Base-by-base conservation (phyloP, 2,113 vertebrate genomes). In the Heptranchias perlo region DNA sequence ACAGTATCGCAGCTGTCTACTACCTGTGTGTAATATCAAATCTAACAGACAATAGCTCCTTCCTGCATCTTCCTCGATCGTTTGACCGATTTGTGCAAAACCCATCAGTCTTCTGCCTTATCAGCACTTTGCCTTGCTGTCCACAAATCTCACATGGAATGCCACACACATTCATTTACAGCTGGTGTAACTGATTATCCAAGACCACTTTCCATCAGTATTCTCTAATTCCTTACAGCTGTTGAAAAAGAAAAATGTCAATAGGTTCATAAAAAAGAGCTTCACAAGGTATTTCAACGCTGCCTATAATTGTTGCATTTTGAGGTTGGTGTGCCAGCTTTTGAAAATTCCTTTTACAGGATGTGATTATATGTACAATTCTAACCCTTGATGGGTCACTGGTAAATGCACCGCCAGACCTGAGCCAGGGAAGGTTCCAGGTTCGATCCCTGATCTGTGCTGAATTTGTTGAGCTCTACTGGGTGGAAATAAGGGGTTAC, bases 21-120 rank as follows among this genome's bases (percentile, higher is more conserved):
- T 69, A 23, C 2, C n/a, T 28, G 39, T 94, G n/a, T 28, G 39
- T 39, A 67, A 31, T 69, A 95, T 95, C 65, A 16, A 49, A 49
- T 69, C 65, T n/a, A 49, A 28, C 64, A 49, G 21, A 47, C 65
- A 73, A 67, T 95, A 73, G 94, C 65, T 95, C 64, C 65, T 95
- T 95, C 25, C 94, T 69, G 94, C 94, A 49, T 52, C 44, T 28
- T 49, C 65, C 65, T 31, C 47, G 39, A 95, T 95, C 44, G 25
- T 47, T 69, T 16, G 64, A 35, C 94, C 25, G 94, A 73, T 67
- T 92, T 49, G 44, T 31, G 31, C 94, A 95, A 67, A 95, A 69
- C 94, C 94, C 44, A 73, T 65, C 92, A 94, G 92, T 94, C 62
- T 65, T 11, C 58, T 10, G 6, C 61, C 61, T 94, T 94, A 94